phyloP scores from a whole-genome alignment of 2,113 vertebrate species.

The Microtus richardsoni region DNA sequence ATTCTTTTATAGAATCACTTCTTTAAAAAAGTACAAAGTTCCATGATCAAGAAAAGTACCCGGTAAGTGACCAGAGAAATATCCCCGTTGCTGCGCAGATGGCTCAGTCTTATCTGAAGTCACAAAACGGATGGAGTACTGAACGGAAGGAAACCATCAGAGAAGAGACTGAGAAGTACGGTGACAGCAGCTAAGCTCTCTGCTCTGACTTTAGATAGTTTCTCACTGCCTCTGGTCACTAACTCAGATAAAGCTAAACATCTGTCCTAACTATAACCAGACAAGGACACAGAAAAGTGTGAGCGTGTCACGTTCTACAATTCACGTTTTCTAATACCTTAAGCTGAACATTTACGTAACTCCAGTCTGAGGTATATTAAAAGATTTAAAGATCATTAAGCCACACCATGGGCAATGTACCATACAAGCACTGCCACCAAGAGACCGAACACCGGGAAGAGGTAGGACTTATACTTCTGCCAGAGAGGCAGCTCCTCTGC shows the following conservation, averaged over 20 bases:
- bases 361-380: slow-evolving; percentile 76
- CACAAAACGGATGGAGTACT: neutral
- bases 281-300: slow-evolving; percentile 65
- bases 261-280: slow-evolving; percentile 48
- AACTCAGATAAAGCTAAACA: slow-evolving; percentile 55
- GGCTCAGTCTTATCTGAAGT: slow-evolving; percentile 68
- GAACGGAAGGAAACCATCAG: neutral
- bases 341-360: slow-evolving; percentile 69
- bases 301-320: slow-evolving; percentile 49
- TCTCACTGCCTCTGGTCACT: slow-evolving; percentile 62
- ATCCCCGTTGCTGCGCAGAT: slow-evolving; percentile 72
- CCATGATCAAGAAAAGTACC: slow-evolving; percentile 75
- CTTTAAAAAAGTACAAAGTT: slow-evolving; percentile 64
- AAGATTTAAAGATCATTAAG: slow-evolving; percentile 72
- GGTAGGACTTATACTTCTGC: slow-evolving; percentile 88
- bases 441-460: slow-evolving; percentile 88
- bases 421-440: slow-evolving; percentile 86
- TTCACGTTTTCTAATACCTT: slow-evolving; percentile 57
- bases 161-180: neutral
- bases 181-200: neutral
- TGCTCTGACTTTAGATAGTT: slow-evolving; percentile 39
- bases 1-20: slow-evolving; percentile 50
- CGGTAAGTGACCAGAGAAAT: slow-evolving; percentile 64
- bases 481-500: slow-evolving; percentile 86
- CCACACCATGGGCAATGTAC: slow-evolving; percentile 86